Percentiles rank a stretch among this genome's conserved stretches.
Evolutionary conservation across 2,888 invertebrate species (phyloP).

Genomic region (Congeria kusceri): DNA sequence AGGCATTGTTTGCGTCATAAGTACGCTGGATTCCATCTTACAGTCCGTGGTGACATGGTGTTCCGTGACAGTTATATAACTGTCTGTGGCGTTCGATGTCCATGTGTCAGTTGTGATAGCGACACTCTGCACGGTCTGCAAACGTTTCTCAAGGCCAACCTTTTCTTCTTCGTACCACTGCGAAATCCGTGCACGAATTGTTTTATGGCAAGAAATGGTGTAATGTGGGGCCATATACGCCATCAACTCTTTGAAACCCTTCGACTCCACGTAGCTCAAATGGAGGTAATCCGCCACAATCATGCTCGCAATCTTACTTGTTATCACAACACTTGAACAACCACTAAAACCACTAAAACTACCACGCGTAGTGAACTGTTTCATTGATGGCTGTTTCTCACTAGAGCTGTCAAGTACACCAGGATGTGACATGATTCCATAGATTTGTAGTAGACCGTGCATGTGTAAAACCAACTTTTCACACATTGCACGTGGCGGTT

Average conservation of each 20-base stretch:
- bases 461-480: neutral
- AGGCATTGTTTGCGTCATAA: constrained; percentile 21
- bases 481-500: neutral
- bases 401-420: neutral
- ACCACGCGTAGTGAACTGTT: neutral
- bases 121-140: neutral
- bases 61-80: constrained; percentile 31
- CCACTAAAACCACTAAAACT: neutral
- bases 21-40: constrained; percentile 7
- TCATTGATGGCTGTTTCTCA: neutral
- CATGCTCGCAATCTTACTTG: neutral
- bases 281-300: constrained; percentile 9
- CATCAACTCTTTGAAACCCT: constrained; percentile 18
- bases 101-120: constrained; percentile 29
- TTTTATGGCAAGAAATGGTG: constrained; percentile 12
- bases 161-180: constrained; percentile 16
- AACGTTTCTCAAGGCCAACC: neutral
- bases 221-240: constrained; percentile 17
- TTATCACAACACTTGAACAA: neutral
- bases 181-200: constrained; percentile 21
- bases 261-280: constrained; percentile 2
- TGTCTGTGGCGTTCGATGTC: constrained; percentile 29
- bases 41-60: constrained; percentile 14
- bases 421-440: constrained; percentile 11
- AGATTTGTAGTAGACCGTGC: neutral